phyloP scores from a whole-genome alignment of 2,113 vertebrate genomes.

The Neolamprologus cancellatus region DNA sequence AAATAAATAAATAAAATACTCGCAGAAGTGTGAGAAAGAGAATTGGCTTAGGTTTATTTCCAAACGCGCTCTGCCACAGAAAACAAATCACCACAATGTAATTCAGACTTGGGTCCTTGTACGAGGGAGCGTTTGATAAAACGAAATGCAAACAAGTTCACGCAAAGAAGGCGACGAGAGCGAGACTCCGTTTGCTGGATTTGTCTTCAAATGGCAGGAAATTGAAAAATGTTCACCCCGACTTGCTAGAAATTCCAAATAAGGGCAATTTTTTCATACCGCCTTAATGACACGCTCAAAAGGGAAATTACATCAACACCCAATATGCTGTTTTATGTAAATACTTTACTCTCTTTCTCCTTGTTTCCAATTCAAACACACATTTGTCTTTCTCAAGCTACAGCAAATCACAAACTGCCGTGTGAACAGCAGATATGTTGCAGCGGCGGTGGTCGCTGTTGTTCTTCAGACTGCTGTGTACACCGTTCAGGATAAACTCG shows the following conservation, averaged over 20 bases:
- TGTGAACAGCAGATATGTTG: background rate
- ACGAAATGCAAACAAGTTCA: background rate
- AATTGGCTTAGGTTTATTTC: slow-evolving; percentile 10
- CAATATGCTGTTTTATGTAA: slow-evolving; percentile 4
- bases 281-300: background rate
- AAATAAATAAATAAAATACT: slow-evolving; percentile 1
- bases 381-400: background rate
- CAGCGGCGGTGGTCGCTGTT: background rate
- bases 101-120: background rate
- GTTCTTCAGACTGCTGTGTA: background rate
- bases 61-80: background rate
- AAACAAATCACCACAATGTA: slow-evolving; percentile 13
- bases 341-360: background rate
- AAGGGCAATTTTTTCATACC: background rate
- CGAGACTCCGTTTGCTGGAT: background rate
- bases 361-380: background rate
- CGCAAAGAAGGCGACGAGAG: background rate
- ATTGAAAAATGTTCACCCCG: background rate
- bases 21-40: background rate
- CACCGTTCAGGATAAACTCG: background rate
- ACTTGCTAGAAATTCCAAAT: background rate
- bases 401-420: background rate
- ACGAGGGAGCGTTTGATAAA: slow-evolving; percentile 6
- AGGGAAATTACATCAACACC: background rate
- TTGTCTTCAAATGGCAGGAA: background rate